Base-by-base conservation (phyloP, 1,140 invertebrate species). In the Thaumatotibia leucotreta region DNA sequence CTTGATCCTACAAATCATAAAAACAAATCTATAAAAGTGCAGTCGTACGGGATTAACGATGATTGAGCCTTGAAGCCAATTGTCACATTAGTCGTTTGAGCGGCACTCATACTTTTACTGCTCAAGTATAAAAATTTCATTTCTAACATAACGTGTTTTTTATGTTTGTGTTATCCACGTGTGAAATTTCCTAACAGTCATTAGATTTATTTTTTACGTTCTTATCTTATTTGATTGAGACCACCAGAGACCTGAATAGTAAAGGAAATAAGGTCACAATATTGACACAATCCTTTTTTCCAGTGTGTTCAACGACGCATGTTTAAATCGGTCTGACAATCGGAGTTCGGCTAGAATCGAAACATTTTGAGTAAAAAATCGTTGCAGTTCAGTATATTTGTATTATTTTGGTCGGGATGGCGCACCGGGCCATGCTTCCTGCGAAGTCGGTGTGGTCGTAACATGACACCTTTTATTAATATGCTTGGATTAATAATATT, bases 401-500 rank as follows among this genome's bases (percentile, higher is more conserved):
- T 82, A 85, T 83, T 86, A 86, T 89, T 87, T 86, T 86, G 80
- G 83, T 83, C 68, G 77, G 76, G 82, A 76, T 82, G 74, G 86
- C 70, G 82, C 88, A 86, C 17, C 83, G 82, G 83, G 76, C 76
- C 84, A 82, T 86, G 88, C 86, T 90, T 90, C 88, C 88, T 88
- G 83, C 82, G 84, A 84, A 83, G 77, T 76, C 69, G 82, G 86
- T 90, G 88, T 88, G 88, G 86, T 88, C 88, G 86, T 76, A 88
- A 90, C 79, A 11, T 68, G 82, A 90, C 80, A 87, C 88, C 83
- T 75, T 74, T 83, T 86, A 84, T 88, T 87, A 90, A 85, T 88
- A 88, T 88, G 86, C 84, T 75, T 90, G 84, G 83, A 86, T 88
- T 90, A 86, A 84, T 88, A 88, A 90, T 83, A 82, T 83, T 82